Conservation (phyloP, 2,113 vertebrate genomes). For the Syngnathus typhle region DNA sequence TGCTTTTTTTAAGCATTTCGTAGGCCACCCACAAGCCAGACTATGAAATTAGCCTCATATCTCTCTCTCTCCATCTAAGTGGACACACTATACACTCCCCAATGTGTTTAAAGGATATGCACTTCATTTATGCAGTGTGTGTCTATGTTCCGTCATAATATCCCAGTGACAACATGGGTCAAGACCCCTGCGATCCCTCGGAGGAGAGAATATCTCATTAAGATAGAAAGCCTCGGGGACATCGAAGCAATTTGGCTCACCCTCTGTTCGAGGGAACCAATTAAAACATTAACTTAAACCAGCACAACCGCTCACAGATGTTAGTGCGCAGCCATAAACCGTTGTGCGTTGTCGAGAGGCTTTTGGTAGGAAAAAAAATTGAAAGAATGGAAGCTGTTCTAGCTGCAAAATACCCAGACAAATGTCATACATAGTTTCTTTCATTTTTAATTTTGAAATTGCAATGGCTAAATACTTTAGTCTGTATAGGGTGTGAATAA, state of each 20-base stretch:
- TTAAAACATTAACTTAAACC: conserved; percentile 74
- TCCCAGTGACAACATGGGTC: conserved; percentile 62
- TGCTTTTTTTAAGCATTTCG: neutral
- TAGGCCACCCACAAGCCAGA: neutral
- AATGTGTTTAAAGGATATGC: conserved; percentile 35
- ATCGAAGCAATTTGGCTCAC: conserved; percentile 71
- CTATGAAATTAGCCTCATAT: neutral
- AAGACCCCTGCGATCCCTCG: conserved; percentile 64
- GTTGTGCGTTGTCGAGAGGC: conserved; percentile 19
- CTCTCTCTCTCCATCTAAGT: neutral
- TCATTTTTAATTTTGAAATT: neutral
- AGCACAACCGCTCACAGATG: conserved; percentile 60
- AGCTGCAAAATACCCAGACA: neutral
- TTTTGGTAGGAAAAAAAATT: too few relatives aligned
- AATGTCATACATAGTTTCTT: too few relatives aligned
- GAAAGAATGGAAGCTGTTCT: conserved; percentile 8
- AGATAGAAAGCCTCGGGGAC: conserved; percentile 66
- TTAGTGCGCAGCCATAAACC: conserved; percentile 49
- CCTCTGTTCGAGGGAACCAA: conserved; percentile 72
- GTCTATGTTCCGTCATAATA: conserved; percentile 51
- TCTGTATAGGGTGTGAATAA: too few relatives aligned
- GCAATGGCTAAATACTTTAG: too few relatives aligned
- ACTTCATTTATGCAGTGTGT: conserved; percentile 50
- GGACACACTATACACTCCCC: neutral
- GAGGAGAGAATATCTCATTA: conserved; percentile 72